phyloP scores from a whole-genome alignment of 2,113 vertebrate species.

The Origma solitaria region DNA sequence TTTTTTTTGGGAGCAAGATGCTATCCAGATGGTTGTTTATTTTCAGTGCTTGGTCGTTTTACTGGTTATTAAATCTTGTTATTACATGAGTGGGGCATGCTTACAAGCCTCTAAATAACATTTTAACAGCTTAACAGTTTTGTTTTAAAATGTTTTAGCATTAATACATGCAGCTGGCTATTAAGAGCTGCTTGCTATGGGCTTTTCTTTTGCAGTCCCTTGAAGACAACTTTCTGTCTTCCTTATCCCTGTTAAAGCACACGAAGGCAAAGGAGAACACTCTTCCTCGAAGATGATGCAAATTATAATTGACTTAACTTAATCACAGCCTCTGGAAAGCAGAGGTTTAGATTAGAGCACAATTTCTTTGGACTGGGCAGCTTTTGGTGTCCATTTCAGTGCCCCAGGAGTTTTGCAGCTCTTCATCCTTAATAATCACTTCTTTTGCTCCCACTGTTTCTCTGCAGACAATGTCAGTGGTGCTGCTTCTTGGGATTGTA shows the following conservation, averaged over 20 bases:
- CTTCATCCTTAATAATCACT: not conserved
- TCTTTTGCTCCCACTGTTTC: not conserved
- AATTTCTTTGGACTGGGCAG: not conserved
- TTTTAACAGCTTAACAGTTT: not conserved
- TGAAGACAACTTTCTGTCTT: not conserved
- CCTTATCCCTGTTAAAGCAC: not conserved
- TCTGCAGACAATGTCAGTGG: not conserved
- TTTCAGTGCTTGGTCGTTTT: slow-evolving; percentile 4
- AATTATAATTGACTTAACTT: not conserved
- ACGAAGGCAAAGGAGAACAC: not conserved
- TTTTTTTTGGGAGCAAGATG: not conserved
- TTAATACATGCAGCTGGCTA: not conserved
- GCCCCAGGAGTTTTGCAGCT: not conserved
- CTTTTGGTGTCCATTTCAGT: not conserved
- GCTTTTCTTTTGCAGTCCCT: not conserved
- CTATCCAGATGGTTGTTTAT: not conserved
- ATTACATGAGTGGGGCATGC: not conserved
- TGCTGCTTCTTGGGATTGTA: not conserved
- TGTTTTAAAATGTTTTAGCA: not conserved
- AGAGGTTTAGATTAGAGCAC: not conserved
- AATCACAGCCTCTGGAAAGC: not conserved
- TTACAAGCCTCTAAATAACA: slow-evolving; percentile 8
- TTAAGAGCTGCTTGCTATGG: not conserved
- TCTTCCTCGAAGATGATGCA: not conserved
- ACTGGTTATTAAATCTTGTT: not conserved